A percentile compares a stretch with the other conserved stretches of the same genome.
Conservation (phyloP, 2,888 invertebrate genomes). For the Cosmopolites sordidus region DNA sequence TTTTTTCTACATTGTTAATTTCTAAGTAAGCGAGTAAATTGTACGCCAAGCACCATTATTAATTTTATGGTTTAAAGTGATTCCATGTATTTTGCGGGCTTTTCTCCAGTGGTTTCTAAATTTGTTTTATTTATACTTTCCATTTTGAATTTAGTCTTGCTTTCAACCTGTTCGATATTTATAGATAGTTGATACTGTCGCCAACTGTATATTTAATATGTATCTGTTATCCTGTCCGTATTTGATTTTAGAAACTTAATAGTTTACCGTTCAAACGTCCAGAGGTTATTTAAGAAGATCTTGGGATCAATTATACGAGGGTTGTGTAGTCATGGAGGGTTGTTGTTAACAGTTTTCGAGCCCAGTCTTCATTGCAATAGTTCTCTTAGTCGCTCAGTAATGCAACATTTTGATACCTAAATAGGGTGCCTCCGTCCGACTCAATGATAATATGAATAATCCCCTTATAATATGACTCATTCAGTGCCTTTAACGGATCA, state of each 20-base stretch:
- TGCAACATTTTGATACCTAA: too few relatives aligned
- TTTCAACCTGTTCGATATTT: background rate
- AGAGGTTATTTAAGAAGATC: too few relatives aligned
- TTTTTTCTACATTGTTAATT: conserved; percentile 18
- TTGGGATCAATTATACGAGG: too few relatives aligned
- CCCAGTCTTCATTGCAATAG: too few relatives aligned
- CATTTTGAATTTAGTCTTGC: conserved; percentile 6
- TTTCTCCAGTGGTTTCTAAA: conserved; percentile 3
- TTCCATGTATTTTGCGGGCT: conserved; percentile 2
- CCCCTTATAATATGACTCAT: too few relatives aligned
- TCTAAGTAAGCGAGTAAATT: background rate
- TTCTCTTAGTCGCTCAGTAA: too few relatives aligned
- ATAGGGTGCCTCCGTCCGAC: too few relatives aligned
- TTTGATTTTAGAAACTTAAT: background rate
- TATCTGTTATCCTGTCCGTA: background rate
- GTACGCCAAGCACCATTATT: background rate
- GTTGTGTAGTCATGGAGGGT: too few relatives aligned
- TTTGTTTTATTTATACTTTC: conserved; percentile 9
- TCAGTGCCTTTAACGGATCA: too few relatives aligned
- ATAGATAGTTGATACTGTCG: background rate
- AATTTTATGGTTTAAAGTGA: conserved; percentile 9
- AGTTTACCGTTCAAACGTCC: too few relatives aligned
- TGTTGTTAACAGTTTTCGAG: too few relatives aligned
- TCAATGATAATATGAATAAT: too few relatives aligned
- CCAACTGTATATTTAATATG: background rate